Evolutionary conservation across 2,888 invertebrate genomes (phyloP).

Genomic region (Encarsia formosa): DNA sequence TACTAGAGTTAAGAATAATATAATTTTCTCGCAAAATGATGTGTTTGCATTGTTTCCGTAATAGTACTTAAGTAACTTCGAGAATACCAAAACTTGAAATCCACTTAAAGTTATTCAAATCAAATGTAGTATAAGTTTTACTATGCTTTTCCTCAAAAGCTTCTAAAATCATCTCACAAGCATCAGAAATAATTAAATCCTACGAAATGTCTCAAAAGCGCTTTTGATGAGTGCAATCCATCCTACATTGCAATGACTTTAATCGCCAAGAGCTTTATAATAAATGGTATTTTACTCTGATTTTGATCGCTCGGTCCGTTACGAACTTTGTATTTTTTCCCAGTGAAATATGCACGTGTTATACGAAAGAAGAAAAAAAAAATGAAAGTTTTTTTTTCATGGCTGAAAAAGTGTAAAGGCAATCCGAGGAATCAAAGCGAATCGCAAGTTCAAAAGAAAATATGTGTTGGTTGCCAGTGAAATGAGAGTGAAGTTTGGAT

Average conservation of each 20-base stretch:
- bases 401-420: conserved; percentile 5
- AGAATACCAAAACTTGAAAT: no score
- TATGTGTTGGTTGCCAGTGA: conserved; percentile 4
- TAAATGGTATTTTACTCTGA: neutral
- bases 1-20: no score
- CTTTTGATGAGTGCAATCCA: neutral
- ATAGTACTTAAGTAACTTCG: no score
- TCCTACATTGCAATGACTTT: no score
- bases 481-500: conserved; percentile 8
- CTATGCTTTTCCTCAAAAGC: no score
- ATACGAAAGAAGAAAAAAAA: conserved; percentile 20
- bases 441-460: conserved; percentile 23
- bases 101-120: no score
- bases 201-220: neutral
- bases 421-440: conserved; percentile 29
- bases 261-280: neutral
- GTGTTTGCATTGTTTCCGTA: no score
- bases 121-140: no score
- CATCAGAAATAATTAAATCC: neutral
- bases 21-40: no score
- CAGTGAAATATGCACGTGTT: no score
- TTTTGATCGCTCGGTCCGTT: conserved; percentile 16
- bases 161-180: no score
- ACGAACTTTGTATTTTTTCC: no score
- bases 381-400: conserved; percentile 16